Evolutionary conservation across 2,888 invertebrate genomes (phyloP), one percentile per base, ranked within the genome.

Genomic region (Serripes groenlandicus): DNA sequence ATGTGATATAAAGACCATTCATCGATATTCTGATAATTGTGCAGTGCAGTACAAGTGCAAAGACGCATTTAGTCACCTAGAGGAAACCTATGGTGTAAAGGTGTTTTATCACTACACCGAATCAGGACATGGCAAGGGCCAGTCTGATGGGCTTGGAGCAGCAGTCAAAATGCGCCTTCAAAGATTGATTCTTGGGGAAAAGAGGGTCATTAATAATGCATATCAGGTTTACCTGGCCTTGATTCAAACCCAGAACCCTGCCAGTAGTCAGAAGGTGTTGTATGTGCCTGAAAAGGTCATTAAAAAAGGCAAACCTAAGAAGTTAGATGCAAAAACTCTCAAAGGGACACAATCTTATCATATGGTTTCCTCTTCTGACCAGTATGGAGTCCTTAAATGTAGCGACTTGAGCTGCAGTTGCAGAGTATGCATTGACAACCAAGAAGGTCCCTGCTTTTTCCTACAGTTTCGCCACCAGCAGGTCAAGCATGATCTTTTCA

Each of bases 321-420:
- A 9, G 3, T 3, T 11, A 23, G 28, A 7, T 1, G 2, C 32
- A 26, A 73, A 56, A 32, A 58, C 78, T 21, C 5, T 66, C 2
- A 11, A 21, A 37, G 78, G 78, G 21, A 78, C 78, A 56, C 78
- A 78, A 42, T 56, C 64, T 7, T 71, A 42, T 35, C 78, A 73
- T 32, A 69, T 62, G 64, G 54, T 75, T 3, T 23, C 62, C 70
- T 56, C n/a, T 42, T 30, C 56, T 21, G 30, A 52, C 60, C 2
- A 72, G 21, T 56, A n/a, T 35, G 74, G 56, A 7, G 28, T 78
- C 37, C 49, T 78, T 21, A n/a, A n/a, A 28, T 82, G 82, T 28
- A 54, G 21, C 64, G 74, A 78, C 66, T 23, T 82, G 32, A 71
- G 82, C 54, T 82, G 82, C 42, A 71, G 42, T 23, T 82, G 78